Evolutionary conservation across 2,888 invertebrate species (phyloP).

Genomic region (Gortyna flavago): DNA sequence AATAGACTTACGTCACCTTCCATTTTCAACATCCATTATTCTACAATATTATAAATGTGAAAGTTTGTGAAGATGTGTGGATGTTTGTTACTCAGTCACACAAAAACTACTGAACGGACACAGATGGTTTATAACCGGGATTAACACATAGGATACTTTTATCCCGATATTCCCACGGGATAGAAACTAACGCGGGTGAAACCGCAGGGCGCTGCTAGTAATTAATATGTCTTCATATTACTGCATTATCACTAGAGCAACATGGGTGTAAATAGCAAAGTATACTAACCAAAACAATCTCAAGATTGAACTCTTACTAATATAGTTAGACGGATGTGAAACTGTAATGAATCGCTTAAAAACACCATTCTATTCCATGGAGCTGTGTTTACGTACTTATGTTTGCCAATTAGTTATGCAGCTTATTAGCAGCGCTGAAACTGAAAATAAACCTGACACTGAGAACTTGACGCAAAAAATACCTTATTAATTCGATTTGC

Average conservation of each 20-base stretch:
- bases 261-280: not conserved
- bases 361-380: constrained; percentile 14
- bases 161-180: too few relatives aligned
- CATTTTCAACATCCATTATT: not conserved
- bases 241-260: not conserved
- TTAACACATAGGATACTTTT: too few relatives aligned
- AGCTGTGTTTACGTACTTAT: constrained; percentile 20
- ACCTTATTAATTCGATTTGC: not conserved
- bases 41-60: too few relatives aligned
- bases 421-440: constrained; percentile 39
- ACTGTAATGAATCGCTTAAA: constrained; percentile 15
- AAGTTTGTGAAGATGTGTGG: too few relatives aligned
- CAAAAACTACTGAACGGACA: too few relatives aligned
- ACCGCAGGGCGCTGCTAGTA: too few relatives aligned
- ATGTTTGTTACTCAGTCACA: too few relatives aligned
- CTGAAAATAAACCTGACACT: constrained; percentile 30
- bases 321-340: not conserved
- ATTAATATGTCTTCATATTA: not conserved
- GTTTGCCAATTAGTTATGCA: constrained; percentile 46
- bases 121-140: too few relatives aligned
- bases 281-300: not conserved
- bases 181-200: too few relatives aligned
- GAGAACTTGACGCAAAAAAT: constrained; percentile 12
- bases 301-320: not conserved
- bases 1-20: not conserved